phyloP scores from a whole-genome alignment of 2,113 vertebrate species.

The Phyllostomus hastatus region DNA sequence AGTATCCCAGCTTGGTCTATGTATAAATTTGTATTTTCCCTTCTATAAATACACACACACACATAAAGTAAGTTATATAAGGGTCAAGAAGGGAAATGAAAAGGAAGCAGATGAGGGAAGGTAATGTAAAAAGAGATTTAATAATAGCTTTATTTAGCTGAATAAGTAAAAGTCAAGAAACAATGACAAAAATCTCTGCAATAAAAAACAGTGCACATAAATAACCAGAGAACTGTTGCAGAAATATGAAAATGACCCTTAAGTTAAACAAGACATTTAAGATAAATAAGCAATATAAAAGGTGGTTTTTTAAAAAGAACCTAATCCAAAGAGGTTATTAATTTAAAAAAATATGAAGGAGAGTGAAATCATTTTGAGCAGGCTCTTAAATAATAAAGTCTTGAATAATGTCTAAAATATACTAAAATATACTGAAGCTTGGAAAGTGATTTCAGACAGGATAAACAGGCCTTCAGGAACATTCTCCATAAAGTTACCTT shows the following conservation, averaged over 20 bases:
- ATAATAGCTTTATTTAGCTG: not conserved
- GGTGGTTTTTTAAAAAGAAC: rapidly evolving
- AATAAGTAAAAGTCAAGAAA: not conserved
- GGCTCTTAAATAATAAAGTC: not conserved
- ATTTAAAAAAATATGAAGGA: not conserved
- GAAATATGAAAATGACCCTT: not conserved
- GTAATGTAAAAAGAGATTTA: not conserved
- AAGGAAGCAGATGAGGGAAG: not conserved
- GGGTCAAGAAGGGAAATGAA: not conserved
- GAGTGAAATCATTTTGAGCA: not conserved
- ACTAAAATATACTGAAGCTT: not conserved
- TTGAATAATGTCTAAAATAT: not conserved
- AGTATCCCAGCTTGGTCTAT: not conserved
- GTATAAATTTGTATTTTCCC: not conserved
- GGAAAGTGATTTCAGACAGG: not conserved
- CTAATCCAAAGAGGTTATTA: not conserved
- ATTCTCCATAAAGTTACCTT: not conserved
- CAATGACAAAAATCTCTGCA: not conserved
- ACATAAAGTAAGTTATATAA: not conserved
- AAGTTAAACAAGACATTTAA: not conserved
- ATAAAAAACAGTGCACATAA: not conserved
- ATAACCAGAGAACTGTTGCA: not conserved
- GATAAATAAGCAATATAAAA: not conserved
- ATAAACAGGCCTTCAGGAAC: not conserved
- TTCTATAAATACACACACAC: not conserved